A percentile compares a stretch with the other conserved stretches of the same genome.
phyloP scores from a whole-genome alignment of 1,140 invertebrate genomes.

The Mactra quadrangularis region DNA sequence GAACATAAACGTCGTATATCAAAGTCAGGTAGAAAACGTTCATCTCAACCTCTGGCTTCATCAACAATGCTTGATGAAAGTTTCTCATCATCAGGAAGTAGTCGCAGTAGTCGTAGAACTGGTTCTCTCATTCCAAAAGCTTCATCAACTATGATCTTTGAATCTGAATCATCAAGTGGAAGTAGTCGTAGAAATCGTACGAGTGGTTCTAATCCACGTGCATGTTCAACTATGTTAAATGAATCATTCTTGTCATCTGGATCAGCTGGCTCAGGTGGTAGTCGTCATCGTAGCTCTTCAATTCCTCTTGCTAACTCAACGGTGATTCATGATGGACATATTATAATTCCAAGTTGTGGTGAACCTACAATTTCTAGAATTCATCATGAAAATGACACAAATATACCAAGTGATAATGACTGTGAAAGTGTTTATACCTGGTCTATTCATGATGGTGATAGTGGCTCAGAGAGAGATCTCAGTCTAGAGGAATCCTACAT shows the following conservation, averaged over 20 bases:
- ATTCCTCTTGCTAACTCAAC: conserved; percentile 71
- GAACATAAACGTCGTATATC: conserved; percentile 52
- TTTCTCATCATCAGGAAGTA: conserved; percentile 68
- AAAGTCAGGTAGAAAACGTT: conserved; percentile 54
- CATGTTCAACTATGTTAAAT: conserved; percentile 59
- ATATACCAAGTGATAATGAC: conserved; percentile 60
- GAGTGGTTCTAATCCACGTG: conserved; percentile 44
- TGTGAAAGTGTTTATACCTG: conserved; percentile 76
- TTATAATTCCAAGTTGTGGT: conserved; percentile 33
- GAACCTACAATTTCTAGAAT: conserved; percentile 53
- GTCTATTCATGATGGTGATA: conserved; percentile 72
- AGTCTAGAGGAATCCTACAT: conserved; percentile 76
- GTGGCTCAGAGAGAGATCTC: conserved; percentile 67
- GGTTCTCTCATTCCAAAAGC: conserved; percentile 65
- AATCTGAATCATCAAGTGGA: conserved; percentile 61
- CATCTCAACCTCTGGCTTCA: conserved; percentile 63
- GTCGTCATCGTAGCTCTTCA: conserved; percentile 34
- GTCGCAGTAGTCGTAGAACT: conserved; percentile 63
- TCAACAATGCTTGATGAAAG: conserved; percentile 71
- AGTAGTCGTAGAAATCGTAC: conserved; percentile 59
- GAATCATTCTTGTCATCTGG: conserved; percentile 63
- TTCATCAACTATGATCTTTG: conserved; percentile 71
- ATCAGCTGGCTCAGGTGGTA: conserved; percentile 42
- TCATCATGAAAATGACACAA: conserved; percentile 32
- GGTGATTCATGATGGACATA: conserved; percentile 64